Percentiles rank a stretch among this genome's conserved stretches.
These are phyloP conservation scores for Cochlearius cochlearius DNA, from an alignment of 2,113 vertebrate species.

Conservation along the genomic window DNA sequence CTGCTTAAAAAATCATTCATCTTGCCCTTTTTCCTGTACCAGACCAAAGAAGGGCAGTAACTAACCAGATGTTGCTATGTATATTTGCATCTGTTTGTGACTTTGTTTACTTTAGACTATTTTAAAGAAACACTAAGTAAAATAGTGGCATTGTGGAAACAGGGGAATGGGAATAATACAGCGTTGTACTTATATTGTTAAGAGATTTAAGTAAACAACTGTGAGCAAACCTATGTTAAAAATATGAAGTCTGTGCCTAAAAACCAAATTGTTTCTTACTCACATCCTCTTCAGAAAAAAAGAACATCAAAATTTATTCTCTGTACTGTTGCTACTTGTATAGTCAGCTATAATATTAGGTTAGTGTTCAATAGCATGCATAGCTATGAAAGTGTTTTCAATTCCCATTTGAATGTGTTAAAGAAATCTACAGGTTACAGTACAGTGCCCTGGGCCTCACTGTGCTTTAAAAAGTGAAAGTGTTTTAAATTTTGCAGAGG, in stretches of 20 bases:
- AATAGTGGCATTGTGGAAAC: neutral
- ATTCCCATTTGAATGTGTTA: neutral
- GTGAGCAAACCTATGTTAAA: neutral
- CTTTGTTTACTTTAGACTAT: neutral
- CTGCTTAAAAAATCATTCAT: neutral
- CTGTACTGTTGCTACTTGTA: neutral
- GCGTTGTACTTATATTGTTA: neutral
- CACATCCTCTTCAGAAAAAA: neutral
- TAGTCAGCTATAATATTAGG: neutral
- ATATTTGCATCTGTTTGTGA: neutral
- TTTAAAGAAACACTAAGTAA: neutral
- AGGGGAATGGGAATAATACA: neutral
- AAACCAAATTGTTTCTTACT: neutral
- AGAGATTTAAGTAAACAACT: neutral
- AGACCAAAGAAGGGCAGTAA: constrained; percentile 3
- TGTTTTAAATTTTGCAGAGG: neutral
- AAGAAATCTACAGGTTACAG: neutral
- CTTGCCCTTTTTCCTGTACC: neutral
- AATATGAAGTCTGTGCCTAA: neutral
- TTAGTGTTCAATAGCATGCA: neutral
- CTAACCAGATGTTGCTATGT: neutral
- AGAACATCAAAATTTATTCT: neutral
- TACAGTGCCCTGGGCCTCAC: neutral
- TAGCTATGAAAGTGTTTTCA: neutral
- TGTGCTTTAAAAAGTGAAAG: neutral